Evolutionary conservation across 2,888 invertebrate genomes (phyloP).

Genomic region (Dione juno): DNA sequence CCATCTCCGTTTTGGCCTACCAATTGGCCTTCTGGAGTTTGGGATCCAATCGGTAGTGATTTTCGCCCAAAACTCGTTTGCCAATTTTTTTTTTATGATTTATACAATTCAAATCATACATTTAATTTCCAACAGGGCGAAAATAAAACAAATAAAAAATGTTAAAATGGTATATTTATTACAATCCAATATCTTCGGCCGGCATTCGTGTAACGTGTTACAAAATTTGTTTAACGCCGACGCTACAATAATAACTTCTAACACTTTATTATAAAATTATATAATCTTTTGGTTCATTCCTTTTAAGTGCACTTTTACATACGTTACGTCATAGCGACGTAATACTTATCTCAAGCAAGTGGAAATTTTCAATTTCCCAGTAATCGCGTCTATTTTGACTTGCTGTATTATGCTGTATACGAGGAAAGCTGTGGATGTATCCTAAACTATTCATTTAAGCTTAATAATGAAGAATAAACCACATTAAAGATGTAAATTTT

Average conservation of each 20-base stretch:
- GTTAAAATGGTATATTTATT: slow-evolving; percentile 84
- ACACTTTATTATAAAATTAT: slow-evolving; percentile 82
- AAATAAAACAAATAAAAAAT: slow-evolving; percentile 65
- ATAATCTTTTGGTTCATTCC: slow-evolving; percentile 83
- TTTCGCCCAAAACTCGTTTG: too few relatives aligned
- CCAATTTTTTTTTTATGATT: too few relatives aligned
- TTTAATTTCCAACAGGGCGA: neutral
- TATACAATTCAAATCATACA: too few relatives aligned
- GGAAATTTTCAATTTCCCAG: slow-evolving; percentile 76
- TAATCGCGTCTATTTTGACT: slow-evolving; percentile 43
- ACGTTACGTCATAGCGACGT: slow-evolving; percentile 68
- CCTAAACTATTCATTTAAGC: neutral
- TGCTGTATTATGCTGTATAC: slow-evolving; percentile 39
- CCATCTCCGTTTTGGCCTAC: too few relatives aligned
- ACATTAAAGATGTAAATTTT: neutral
- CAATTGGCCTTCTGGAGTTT: too few relatives aligned
- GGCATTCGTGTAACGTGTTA: slow-evolving; percentile 70
- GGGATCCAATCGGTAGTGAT: too few relatives aligned
- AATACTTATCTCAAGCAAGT: slow-evolving; percentile 63
- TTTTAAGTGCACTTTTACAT: slow-evolving; percentile 80
- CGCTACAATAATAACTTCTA: slow-evolving; percentile 69
- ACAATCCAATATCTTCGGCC: slow-evolving; percentile 78
- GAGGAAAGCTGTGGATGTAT: slow-evolving; percentile 28
- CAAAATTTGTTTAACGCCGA: slow-evolving; percentile 78
- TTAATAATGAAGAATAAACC: neutral